phyloP scores from a whole-genome alignment of 2,888 invertebrate genomes.

The Dusona sp. region DNA sequence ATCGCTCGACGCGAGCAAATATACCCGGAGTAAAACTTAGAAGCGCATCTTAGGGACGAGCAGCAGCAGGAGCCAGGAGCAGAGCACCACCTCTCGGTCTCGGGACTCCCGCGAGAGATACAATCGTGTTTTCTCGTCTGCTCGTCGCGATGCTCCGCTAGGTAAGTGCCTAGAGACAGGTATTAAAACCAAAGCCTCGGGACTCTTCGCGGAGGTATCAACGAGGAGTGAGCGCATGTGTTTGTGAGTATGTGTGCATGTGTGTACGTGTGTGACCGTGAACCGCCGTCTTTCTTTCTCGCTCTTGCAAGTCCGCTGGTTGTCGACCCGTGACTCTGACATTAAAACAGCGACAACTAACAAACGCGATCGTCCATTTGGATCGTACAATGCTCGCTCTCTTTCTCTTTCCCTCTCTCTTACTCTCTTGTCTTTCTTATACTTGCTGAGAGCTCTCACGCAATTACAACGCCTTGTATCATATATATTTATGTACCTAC shows the following conservation, averaged over 20 bases:
- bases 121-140: conserved; percentile 70
- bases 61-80: conserved; percentile 21
- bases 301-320: conserved; percentile 15
- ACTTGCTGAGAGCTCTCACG: conserved; percentile 50
- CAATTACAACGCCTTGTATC: conserved; percentile 61
- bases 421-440: conserved; percentile 17
- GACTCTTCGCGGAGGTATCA: neutral
- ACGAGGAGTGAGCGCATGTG: neutral
- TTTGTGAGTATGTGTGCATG: neutral
- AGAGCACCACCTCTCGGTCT: conserved; percentile 38
- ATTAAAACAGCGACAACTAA: conserved; percentile 62
- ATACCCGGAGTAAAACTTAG: conserved; percentile 25
- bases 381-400: conserved; percentile 27
- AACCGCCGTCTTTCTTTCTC: conserved; percentile 40
- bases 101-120: conserved; percentile 73
- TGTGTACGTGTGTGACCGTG: conserved; percentile 45
- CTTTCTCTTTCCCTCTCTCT: conserved; percentile 25
- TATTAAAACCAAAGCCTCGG: conserved; percentile 21
- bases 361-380: conserved; percentile 54
- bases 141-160: conserved; percentile 34
- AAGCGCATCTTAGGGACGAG: conserved; percentile 15
- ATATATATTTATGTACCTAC: conserved; percentile 37
- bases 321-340: conserved; percentile 63
- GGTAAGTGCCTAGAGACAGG: conserved; percentile 27
- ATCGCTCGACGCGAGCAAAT: conserved; percentile 25